A percentile compares a stretch with the other conserved stretches of the same genome.
phyloP scores from a whole-genome alignment of 2,797 vertebrate species.

The Picus viridis region DNA sequence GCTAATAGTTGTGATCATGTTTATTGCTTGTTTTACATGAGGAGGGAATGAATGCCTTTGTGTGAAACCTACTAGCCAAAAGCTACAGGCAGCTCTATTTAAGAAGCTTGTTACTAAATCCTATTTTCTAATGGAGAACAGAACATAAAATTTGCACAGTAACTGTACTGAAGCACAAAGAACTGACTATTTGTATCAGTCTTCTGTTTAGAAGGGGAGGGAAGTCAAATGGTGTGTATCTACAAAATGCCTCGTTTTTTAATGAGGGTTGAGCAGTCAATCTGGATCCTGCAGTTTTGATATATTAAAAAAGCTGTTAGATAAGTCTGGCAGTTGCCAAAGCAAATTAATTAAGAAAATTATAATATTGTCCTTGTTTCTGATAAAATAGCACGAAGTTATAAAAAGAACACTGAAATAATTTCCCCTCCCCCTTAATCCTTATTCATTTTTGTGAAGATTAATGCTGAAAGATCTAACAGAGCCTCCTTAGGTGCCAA shows the following conservation, averaged over 20 bases:
- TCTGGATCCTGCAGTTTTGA: constrained; percentile 30
- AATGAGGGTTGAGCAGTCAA: constrained; percentile 52
- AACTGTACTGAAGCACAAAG: constrained; percentile 36
- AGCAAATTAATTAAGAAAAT: constrained; percentile 55
- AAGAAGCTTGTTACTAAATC: constrained; percentile 40
- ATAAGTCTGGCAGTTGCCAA: constrained; percentile 30
- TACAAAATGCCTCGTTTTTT: constrained; percentile 47
- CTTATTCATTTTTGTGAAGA: constrained; percentile 41
- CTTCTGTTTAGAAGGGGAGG: constrained; percentile 17
- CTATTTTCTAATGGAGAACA: constrained; percentile 58
- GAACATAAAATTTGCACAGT: constrained; percentile 21
- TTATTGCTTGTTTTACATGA: constrained; percentile 3
- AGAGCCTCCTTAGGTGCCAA: constrained; percentile 37
- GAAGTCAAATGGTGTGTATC: not conserved
- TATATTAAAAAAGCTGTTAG: constrained; percentile 49
- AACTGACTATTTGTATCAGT: constrained; percentile 45
- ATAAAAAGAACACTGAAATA: constrained; percentile 19
- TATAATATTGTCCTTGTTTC: constrained; percentile 56
- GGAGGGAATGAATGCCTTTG: not conserved
- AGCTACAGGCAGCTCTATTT: constrained; percentile 11
- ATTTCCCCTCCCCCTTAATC: constrained; percentile 1
- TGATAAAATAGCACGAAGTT: constrained; percentile 37
- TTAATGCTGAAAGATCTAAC: constrained; percentile 58
- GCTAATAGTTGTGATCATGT: constrained; percentile 14
- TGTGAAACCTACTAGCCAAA: constrained; percentile 21